Evolutionary conservation across 2,797 vertebrate genomes (phyloP), one percentile per base, ranked within the genome.

Genomic region (Trachops cirrhosus): DNA sequence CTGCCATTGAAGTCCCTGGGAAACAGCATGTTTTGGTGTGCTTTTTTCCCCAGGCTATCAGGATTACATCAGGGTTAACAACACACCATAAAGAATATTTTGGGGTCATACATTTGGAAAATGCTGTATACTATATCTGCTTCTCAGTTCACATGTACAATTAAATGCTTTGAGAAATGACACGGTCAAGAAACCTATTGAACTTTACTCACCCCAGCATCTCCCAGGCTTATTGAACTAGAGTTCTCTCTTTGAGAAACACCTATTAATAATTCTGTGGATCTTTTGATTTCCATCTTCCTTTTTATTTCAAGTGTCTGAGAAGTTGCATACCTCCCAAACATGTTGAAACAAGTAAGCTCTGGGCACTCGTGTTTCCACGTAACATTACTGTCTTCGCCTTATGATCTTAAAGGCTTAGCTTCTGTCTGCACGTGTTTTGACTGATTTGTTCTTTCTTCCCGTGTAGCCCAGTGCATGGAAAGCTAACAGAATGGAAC

Each of bases 401-500:
- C 86, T 91, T 90, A 37, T 21, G 71, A 34, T 89, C 77, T 97
- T 86, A 73, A 24, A 86, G 54, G 50, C 62, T 86, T 44, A 94
- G 50, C 2, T 86, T 32, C 37, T 94, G 7, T 95, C 16, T 86
- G 18, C 50, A 10, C 92, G 24, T 79, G 26, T 89, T 94, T 82
- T 95, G 21, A 93, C 79, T 79, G 48, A 64, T 78, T 89, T 93
- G 21, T 97, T 70, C 89, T 96, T 93, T 98, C 75, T 97, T 95
- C 94, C 74, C 26, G 92, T 96, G n/a, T 92, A 99, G 99, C 98
- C 99, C 98, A 99, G 98, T 92, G 98, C 99, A 83, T 99, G 99
- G 99, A 99, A 99, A 99, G 97, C 99, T 94, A 98, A 99, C 97
- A 99, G 99, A 98, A 99, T 98, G 98, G 99, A 99, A 98, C 98